phyloP scores from a whole-genome alignment of 1,140 invertebrate genomes.

The Drosophila tristis region DNA sequence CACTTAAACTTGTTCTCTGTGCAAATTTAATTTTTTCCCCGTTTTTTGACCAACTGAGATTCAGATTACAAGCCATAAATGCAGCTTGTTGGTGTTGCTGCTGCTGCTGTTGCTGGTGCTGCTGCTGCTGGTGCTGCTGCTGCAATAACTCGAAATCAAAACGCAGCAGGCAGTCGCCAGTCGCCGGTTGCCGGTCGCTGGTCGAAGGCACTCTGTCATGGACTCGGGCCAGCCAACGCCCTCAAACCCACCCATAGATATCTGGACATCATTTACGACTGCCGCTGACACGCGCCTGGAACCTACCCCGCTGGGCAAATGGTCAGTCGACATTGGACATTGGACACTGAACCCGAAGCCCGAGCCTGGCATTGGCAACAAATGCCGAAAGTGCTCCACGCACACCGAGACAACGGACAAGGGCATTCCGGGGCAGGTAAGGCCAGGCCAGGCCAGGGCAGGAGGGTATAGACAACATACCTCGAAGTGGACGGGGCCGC shows the following conservation, averaged over 20 bases:
- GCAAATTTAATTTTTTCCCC: constrained; percentile 77
- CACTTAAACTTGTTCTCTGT: constrained; percentile 78
- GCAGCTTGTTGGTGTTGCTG: constrained; percentile 31
- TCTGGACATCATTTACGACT: constrained; percentile 75
- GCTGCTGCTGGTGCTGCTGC: constrained; percentile 21
- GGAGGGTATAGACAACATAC: background rate
- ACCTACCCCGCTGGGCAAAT: constrained; percentile 58
- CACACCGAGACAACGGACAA: constrained; percentile 41
- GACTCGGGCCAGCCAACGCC: constrained; percentile 48
- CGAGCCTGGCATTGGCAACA: constrained; percentile 55
- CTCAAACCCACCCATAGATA: constrained; percentile 47
- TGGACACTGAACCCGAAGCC: constrained; percentile 16
- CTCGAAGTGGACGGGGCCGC: background rate
- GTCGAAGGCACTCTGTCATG: constrained; percentile 64
- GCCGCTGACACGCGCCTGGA: constrained; percentile 73
- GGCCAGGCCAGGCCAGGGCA: background rate
- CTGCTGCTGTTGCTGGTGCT: constrained; percentile 13
- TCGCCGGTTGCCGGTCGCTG: background rate
- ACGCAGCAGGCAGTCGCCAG: constrained; percentile 61
- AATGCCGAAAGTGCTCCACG: constrained; percentile 61
- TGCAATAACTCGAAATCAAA: constrained; percentile 80
- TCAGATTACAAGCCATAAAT: constrained; percentile 74
- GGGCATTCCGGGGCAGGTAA: constrained; percentile 9
- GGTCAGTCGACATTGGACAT: constrained; percentile 40
- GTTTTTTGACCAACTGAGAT: constrained; percentile 70